Evolutionary conservation across 2,888 invertebrate genomes (phyloP), one percentile per base, ranked within the genome.

Genomic region (Euzophera pinguis): DNA sequence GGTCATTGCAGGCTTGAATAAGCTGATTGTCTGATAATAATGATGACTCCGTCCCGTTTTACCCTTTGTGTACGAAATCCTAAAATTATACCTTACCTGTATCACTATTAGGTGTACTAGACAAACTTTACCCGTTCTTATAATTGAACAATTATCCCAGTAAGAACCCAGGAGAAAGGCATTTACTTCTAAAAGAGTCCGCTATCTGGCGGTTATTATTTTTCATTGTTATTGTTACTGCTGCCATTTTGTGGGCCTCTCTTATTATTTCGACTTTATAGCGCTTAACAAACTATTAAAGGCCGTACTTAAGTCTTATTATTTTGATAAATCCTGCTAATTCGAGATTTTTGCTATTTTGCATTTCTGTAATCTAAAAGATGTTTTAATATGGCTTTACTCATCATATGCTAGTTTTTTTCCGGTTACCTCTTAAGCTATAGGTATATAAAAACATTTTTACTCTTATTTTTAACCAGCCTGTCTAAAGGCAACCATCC

Each of bases 211-310:
- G 59, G 78, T 79, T 81, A 83, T 88, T 87, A 87, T 83, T 85
- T 87, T 84, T 85, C 81, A 88, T 70, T 82, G 88, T 86, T 81
- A 89, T 73, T 77, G 87, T 87, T 86, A 88, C 82, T 70, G 65
- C 75, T 55, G 60, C 53, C 67, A 69, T 37, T 32, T 39, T 39
- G 39, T 39, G 5, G 14, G 16, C 65, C 69, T 57, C 64, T 72
- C 75, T 80, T 79, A 82, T 86, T 87, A 87, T 71, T 61, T 69
- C 67, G 63, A 64, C 77, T 73, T 83, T 83, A 81, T 69, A 65
- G 65, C 83, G 78, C 79, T 89, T 88, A 88, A 81, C 82, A 84
- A 89, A 89, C 88, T 87, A 88, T 89, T 88, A 89, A 81, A 79
- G 71, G 75, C 70, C 73, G 70, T 65, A 71, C 74, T 77, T 75